Conservation (phyloP, 2,888 invertebrate species). For the Onchidella celtica region DNA sequence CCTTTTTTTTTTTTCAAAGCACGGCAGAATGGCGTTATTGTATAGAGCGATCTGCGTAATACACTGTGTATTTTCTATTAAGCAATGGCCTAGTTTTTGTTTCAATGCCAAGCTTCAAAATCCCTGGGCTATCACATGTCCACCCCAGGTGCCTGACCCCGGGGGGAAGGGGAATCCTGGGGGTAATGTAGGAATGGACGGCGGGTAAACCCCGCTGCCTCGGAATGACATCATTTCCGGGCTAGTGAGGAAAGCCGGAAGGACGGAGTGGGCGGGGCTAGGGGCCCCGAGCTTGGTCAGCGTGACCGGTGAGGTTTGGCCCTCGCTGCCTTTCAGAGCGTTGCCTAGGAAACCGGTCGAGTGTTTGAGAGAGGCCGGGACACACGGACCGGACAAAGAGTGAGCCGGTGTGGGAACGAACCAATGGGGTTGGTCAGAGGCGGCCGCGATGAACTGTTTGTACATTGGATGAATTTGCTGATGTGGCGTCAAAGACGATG, state of each 20-base stretch:
- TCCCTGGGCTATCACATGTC: conserved; percentile 16
- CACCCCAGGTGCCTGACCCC: background rate
- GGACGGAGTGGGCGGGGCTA: background rate
- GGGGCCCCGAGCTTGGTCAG: background rate
- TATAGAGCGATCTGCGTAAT: too few relatives aligned
- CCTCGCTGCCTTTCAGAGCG: background rate
- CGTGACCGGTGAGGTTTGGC: too few relatives aligned
- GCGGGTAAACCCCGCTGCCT: background rate
- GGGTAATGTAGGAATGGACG: background rate
- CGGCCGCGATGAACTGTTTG: conserved; percentile 6
- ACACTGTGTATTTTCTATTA: too few relatives aligned
- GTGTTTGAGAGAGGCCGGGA: conserved; percentile 2
- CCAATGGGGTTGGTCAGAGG: conserved; percentile 1
- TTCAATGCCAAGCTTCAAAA: too few relatives aligned
- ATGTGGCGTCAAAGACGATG: background rate
- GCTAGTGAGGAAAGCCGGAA: conserved; percentile 17
- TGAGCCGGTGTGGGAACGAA: background rate
- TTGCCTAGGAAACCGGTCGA: background rate
- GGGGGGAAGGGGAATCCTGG: background rate
- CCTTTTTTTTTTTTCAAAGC: too few relatives aligned
- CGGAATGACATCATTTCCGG: conserved; percentile 36
- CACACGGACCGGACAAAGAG: background rate
- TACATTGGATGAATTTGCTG: conserved; percentile 6
- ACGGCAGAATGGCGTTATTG: too few relatives aligned
- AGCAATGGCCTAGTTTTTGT: too few relatives aligned